Percentiles rank a stretch among this genome's conserved stretches.
Evolutionary conservation across 2,888 invertebrate species (phyloP).

Genomic region (Frankliniella fusca): DNA sequence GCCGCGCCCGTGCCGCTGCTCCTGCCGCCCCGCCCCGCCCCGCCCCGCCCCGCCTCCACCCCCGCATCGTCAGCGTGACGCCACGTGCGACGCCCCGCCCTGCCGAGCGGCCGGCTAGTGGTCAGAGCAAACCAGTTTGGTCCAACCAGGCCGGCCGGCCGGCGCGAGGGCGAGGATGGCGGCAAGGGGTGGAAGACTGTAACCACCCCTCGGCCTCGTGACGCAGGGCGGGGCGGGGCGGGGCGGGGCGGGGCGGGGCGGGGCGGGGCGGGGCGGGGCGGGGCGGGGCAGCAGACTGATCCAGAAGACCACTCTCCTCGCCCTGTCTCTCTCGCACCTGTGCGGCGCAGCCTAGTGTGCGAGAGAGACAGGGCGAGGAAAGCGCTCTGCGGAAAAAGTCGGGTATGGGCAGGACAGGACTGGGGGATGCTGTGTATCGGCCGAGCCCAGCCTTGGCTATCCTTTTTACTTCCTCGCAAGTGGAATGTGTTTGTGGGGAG

Average conservation of each 20-base stretch:
- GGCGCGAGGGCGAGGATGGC: not conserved
- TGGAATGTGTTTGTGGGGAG: too few relatives aligned
- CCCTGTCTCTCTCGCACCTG: too few relatives aligned
- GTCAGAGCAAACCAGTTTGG: not conserved
- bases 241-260: not conserved
- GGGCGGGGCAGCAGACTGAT: not conserved
- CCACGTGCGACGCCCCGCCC: not conserved
- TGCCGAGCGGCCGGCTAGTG: not conserved
- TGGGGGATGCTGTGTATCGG: too few relatives aligned
- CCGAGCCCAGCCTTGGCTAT: too few relatives aligned
- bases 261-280: not conserved
- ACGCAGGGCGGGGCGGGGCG: not conserved
- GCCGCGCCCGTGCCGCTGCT: not conserved
- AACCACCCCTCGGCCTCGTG: not conserved
- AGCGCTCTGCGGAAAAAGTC: too few relatives aligned
- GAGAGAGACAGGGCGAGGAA: too few relatives aligned
- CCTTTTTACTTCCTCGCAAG: too few relatives aligned
- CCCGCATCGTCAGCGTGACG: not conserved
- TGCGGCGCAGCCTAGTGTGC: too few relatives aligned
- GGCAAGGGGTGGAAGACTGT: not conserved
- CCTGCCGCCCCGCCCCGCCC: not conserved
- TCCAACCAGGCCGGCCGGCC: not conserved
- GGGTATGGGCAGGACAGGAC: not conserved
- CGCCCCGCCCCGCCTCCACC: not conserved
- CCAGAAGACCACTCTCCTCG: too few relatives aligned